Evolutionary conservation across 2,113 vertebrate species (phyloP).

Genomic region (Tyrannus savana): DNA sequence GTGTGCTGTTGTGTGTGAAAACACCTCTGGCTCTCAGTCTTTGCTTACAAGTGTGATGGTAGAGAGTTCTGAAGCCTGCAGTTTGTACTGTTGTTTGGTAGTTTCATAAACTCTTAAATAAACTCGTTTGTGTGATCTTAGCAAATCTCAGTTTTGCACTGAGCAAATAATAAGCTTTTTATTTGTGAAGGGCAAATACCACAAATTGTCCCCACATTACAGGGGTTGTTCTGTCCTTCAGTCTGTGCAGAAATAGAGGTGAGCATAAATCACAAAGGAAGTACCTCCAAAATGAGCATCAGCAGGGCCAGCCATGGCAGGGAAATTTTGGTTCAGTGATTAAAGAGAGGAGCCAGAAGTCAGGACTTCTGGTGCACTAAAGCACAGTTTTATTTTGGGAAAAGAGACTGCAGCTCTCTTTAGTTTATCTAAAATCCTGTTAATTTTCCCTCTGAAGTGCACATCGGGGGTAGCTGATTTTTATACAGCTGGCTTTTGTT

Average conservation of each 20-base stretch:
- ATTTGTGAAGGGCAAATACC: neutral
- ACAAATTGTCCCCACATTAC: neutral
- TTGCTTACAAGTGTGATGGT: neutral
- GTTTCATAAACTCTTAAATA: neutral
- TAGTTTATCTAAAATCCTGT: neutral
- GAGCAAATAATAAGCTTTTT: neutral
- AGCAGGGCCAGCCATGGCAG: neutral
- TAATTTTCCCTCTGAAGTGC: neutral
- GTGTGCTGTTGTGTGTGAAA: neutral
- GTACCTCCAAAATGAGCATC: neutral
- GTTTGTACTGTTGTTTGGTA: neutral
- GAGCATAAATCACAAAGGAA: neutral
- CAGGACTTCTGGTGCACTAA: neutral
- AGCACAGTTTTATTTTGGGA: neutral
- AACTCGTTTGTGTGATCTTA: neutral
- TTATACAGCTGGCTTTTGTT: neutral
- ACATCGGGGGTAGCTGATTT: neutral
- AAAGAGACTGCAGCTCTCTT: neutral
- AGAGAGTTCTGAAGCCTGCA: neutral
- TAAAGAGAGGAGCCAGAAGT: neutral
- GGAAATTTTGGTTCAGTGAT: neutral
- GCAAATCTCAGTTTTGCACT: neutral
- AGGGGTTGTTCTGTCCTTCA: neutral
- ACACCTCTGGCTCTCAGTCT: neutral
- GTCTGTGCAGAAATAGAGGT: neutral